A percentile compares a stretch with the other conserved stretches of the same genome.
Conservation (phyloP, 1,140 invertebrate species). For the Halyomorpha halys region DNA sequence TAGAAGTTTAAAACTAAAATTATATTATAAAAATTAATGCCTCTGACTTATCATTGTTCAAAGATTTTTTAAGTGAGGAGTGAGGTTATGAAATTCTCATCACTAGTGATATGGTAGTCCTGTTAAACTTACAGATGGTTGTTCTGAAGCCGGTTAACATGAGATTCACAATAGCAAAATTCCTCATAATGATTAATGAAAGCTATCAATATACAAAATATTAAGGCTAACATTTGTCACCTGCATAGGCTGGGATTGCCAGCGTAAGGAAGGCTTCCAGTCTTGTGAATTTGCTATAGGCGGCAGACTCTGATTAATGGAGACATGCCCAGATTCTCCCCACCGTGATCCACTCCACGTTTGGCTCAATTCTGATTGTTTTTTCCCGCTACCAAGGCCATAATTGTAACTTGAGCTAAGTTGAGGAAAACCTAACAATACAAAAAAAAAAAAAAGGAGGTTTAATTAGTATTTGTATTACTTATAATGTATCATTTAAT, state of each 20-base stretch:
- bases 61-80: no score
- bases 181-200: no score
- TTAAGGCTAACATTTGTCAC: not conserved
- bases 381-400: not conserved
- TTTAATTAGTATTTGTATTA: not conserved
- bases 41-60: no score
- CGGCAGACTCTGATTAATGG: constrained; percentile 22
- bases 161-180: no score
- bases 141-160: no score
- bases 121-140: no score
- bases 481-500: no score
- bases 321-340: constrained; percentile 23
- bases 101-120: no score
- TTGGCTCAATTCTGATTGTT: constrained; percentile 21
- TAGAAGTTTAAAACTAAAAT: no score
- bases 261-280: constrained; percentile 1
- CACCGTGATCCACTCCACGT: constrained; percentile 24
- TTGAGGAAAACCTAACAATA: constrained; percentile 25
- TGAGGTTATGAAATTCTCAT: no score
- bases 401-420: constrained; percentile 19
- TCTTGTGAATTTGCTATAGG: constrained; percentile 12
- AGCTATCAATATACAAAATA: no score
- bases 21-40: no score
- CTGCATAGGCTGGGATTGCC: not conserved
- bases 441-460: not conserved